These are phyloP conservation scores for Drepanosiphum platanoidis DNA, from an alignment of 2,888 invertebrate genomes.

Conservation along the genomic window DNA sequence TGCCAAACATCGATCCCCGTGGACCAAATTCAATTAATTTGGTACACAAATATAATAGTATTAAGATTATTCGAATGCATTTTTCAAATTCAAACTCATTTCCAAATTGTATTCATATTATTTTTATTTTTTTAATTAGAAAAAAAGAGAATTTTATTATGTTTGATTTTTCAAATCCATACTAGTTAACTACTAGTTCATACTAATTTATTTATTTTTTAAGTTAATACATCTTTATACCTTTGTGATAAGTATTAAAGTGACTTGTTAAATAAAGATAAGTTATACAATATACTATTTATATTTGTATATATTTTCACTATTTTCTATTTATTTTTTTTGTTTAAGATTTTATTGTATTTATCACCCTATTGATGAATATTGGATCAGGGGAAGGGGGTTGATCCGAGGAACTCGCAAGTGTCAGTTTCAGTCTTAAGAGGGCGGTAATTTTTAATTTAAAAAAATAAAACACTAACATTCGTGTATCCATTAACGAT, in stretches of 20 bases:
- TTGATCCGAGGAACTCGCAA: no score
- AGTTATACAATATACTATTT: neutral
- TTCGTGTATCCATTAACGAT: no score
- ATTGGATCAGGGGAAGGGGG: no score
- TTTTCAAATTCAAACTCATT: neutral
- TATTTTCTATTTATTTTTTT: neutral
- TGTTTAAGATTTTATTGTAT: neutral
- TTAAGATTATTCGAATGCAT: neutral
- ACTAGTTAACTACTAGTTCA: no score
- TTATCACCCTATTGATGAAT: no score
- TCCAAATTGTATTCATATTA: neutral
- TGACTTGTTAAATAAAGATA: slow-evolving; percentile 40
- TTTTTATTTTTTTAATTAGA: neutral
- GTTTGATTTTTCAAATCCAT: neutral
- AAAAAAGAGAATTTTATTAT: no score
- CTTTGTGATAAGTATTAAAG: slow-evolving; percentile 20
- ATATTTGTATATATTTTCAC: neutral
- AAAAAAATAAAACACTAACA: no score
- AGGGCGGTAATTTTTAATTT: no score
- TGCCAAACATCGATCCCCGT: no score
- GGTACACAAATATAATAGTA: neutral
- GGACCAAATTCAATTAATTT: neutral
- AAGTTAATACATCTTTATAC: neutral
- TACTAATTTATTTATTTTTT: no score
- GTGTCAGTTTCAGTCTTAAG: no score